phyloP scores from a whole-genome alignment of 2,888 invertebrate genomes.

The Orthonevra nobilis region DNA sequence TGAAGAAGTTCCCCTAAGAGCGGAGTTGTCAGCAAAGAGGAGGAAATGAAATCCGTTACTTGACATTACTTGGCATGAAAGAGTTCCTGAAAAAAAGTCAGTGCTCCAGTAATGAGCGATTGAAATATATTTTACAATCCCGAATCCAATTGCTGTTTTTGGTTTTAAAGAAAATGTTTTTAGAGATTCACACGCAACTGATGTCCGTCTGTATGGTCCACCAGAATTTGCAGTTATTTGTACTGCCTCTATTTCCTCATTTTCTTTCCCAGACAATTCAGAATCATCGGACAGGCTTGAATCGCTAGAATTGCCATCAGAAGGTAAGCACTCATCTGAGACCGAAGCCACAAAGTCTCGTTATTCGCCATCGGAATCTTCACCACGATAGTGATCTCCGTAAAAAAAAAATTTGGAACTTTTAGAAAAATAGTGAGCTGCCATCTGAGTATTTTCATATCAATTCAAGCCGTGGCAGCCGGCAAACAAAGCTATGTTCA shows the following conservation, averaged over 20 bases:
- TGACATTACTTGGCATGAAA: slow-evolving; percentile 20
- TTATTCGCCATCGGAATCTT: neutral
- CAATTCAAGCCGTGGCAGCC: too few species aligned
- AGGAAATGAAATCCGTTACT: slow-evolving; percentile 9
- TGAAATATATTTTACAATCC: slow-evolving; percentile 7
- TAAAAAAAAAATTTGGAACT: too few species aligned
- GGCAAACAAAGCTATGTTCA: too few species aligned
- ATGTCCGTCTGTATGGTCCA: too few species aligned
- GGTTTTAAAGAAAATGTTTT: too few species aligned
- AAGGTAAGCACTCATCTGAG: slow-evolving; percentile 15
- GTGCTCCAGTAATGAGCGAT: slow-evolving; percentile 8
- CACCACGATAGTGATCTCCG: neutral
- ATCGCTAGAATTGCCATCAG: slow-evolving; percentile 6
- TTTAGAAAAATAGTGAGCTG: too few species aligned
- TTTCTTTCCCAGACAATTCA: neutral
- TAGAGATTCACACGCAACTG: too few species aligned
- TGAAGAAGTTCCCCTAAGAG: too few species aligned
- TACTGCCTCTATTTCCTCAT: too few species aligned
- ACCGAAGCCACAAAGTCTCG: slow-evolving; percentile 2
- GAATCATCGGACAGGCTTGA: neutral
- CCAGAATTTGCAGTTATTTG: too few species aligned
- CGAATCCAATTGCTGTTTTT: too few species aligned
- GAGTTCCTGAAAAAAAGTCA: slow-evolving; percentile 18
- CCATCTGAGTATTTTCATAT: too few species aligned
- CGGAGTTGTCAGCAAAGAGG: slow-evolving; percentile 13